phyloP scores from a whole-genome alignment of 2,797 vertebrate genomes.

The Apogon hyalosoma region DNA sequence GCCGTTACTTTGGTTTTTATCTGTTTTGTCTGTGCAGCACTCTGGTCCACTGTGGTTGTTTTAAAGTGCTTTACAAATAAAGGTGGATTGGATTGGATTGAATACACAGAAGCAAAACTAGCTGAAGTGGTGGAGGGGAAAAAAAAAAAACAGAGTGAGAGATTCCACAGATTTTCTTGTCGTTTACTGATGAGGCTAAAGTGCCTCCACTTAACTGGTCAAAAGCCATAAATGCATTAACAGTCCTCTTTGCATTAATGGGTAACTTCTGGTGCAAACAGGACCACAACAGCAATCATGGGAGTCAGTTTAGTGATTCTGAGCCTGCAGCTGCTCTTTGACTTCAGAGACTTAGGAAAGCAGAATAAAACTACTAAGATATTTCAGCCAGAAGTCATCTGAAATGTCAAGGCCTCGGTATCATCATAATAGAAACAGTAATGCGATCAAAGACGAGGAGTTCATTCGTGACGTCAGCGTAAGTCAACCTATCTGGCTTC shows the following conservation, averaged over 20 bases:
- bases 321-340: slow-evolving; percentile 40
- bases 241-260: slow-evolving; percentile 74
- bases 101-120: slow-evolving; percentile 31
- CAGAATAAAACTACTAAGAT: neutral
- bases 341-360: slow-evolving; percentile 8
- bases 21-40: no score
- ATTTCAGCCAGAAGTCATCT: no score
- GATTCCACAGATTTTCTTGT: slow-evolving; percentile 60
- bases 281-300: slow-evolving; percentile 74
- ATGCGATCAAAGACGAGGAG: no score
- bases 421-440: no score
- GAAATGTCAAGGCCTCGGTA: no score
- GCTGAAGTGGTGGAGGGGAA: slow-evolving; percentile 30
- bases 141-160: slow-evolving; percentile 34
- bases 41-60: no score
- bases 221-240: slow-evolving; percentile 80
- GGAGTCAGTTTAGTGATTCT: slow-evolving; percentile 38
- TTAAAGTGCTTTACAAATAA: no score
- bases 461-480: no score
- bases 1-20: no score
- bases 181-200: slow-evolving; percentile 62
- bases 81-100: no score
- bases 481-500: no score
- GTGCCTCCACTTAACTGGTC: slow-evolving; percentile 73
- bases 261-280: slow-evolving; percentile 59